Evolutionary conservation across 2,113 vertebrate genomes (phyloP), one percentile per base, ranked within the genome.

Genomic region (Ptilonorhynchus violaceus): DNA sequence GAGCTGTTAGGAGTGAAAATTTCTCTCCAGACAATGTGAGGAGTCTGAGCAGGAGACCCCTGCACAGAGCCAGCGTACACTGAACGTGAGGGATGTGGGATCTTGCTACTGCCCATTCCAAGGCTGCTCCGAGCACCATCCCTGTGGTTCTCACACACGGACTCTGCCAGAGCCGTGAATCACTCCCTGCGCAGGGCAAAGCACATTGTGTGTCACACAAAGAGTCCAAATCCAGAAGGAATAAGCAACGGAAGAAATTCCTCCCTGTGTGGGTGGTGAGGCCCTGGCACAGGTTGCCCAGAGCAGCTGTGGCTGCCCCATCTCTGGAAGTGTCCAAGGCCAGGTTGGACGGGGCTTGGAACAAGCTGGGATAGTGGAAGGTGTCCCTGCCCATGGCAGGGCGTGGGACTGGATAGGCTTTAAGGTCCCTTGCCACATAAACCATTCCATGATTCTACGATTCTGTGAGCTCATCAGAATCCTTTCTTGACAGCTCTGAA

Each of bases 341-440:
- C 63, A 44, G 53, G 63, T 0, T 77, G 46, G 46, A 33, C 1
- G 0, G 27, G 14, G 7, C 21, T 68, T 2, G 8, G 13, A 5
- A 28, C 33, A 17, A 0, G 19, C 44, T 21, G 52, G 28, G 28
- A 24, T 0, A n/a, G 33, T 10, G 46, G 42, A 0, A 59, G 33
- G 37, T 33, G 52, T 59, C 37, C 44, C 23, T 52, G 37, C 27
- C 16, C 37, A 17, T 7, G 44, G 49, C 49, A 56, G 7, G 15
- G 28, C 24, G 8, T 18, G 25, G 10, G 0, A 67, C 6, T n/a
- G 46, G 16, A 4, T 13, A 16, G 2, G 39, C 13, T 46, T 39
- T 47, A 11, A 3, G 20, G 41, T 31, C 30, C 18, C 25, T 76
- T 69, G n/a, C 70, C 27, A 62, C 10, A n/a, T 8, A 62, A 47